phyloP scores from a whole-genome alignment of 2,113 vertebrate species.

The Climacteris rufus region DNA sequence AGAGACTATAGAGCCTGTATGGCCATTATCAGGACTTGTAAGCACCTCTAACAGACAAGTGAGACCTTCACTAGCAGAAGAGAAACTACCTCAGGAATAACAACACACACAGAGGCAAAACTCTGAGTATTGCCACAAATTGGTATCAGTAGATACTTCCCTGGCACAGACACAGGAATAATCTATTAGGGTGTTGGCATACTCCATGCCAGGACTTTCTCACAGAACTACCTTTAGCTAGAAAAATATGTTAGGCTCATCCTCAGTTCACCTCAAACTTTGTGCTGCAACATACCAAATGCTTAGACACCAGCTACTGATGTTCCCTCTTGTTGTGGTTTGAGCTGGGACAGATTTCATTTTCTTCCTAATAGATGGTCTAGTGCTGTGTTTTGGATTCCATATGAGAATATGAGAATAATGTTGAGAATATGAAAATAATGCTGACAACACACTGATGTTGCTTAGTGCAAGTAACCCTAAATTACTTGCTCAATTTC shows the following conservation, averaged over 20 bases:
- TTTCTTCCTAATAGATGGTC: background rate
- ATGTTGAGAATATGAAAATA: background rate
- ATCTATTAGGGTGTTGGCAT: background rate
- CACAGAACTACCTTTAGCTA: background rate
- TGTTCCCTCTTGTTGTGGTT: background rate
- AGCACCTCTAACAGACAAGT: fast-evolving
- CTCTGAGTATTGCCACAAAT: background rate
- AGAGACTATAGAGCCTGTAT: background rate
- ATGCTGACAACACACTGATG: background rate
- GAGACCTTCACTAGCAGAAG: background rate
- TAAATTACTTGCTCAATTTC: background rate
- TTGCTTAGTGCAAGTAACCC: background rate
- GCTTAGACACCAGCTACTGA: background rate
- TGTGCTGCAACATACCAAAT: background rate
- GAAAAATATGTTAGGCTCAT: background rate
- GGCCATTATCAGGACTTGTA: background rate
- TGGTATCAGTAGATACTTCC: background rate
- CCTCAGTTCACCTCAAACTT: background rate
- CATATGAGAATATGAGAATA: background rate
- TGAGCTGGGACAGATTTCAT: background rate
- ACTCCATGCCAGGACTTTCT: background rate
- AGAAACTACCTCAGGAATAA: background rate
- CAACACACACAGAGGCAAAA: background rate
- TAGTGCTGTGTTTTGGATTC: background rate
- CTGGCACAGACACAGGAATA: background rate